These are phyloP conservation scores for Cyanoderma ruficeps DNA, from an alignment of 2,113 vertebrate genomes.

Conservation along the genomic window DNA sequence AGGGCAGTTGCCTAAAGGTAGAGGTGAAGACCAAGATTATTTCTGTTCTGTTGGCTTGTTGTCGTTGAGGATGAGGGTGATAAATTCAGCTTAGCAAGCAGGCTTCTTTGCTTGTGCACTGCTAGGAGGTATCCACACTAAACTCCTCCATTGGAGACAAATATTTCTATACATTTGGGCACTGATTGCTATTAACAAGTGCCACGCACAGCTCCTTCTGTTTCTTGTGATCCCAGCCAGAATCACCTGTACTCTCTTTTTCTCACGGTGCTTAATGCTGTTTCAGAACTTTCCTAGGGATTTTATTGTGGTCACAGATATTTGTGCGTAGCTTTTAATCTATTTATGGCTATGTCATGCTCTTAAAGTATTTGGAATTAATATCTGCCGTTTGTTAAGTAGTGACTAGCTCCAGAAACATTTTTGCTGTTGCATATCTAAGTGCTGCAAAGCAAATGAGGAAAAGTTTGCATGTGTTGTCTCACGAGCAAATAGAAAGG, in stretches of 20 bases:
- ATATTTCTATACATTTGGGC: background rate
- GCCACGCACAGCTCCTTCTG: background rate
- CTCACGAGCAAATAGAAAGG: conserved; percentile 34
- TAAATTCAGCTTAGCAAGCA: background rate
- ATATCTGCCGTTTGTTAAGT: conserved; percentile 21
- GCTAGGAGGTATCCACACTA: background rate
- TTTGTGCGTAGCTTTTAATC: background rate
- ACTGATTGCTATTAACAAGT: background rate
- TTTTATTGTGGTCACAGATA: background rate
- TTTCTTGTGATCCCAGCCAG: background rate
- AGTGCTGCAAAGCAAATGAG: conserved; percentile 55
- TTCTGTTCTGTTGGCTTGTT: background rate
- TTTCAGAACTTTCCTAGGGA: background rate
- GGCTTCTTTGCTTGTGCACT: background rate
- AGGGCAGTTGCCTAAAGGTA: background rate
- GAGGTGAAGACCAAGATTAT: background rate
- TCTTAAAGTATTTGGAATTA: conserved; percentile 22
- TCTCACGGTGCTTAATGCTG: background rate
- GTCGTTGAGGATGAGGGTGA: background rate
- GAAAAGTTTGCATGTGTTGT: conserved; percentile 56
- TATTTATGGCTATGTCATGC: background rate
- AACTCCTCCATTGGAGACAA: background rate
- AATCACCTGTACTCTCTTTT: background rate
- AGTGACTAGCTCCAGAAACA: conserved; percentile 29
- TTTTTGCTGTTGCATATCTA: conserved; percentile 53